Percentiles rank a stretch among this genome's conserved stretches.
phyloP scores from a whole-genome alignment of 23 tunicate genomes.

The Aplidium turbinatum region DNA sequence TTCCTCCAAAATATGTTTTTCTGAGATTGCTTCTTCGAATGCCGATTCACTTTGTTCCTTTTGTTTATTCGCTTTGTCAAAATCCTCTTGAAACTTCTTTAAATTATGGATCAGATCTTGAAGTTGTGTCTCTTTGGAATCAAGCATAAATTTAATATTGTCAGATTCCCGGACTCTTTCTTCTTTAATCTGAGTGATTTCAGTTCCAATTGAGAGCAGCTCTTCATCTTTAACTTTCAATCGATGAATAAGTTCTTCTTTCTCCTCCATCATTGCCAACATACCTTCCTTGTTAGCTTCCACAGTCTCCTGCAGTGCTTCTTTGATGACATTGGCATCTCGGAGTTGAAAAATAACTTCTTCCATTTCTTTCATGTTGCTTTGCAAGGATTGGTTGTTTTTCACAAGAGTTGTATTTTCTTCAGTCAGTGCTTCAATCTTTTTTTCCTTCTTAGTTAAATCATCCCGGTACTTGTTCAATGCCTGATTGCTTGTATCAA shows the following conservation, averaged over 20 bases:
- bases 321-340: no score
- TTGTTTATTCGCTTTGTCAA: background rate
- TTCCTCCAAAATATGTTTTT: no score
- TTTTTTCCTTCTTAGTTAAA: background rate
- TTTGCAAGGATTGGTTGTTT: no score
- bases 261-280: background rate
- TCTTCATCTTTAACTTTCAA: background rate
- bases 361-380: no score
- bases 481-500: background rate
- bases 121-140: background rate
- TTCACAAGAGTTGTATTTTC: no score
- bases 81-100: background rate
- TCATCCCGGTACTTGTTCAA: slow-evolving; percentile 2
- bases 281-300: background rate
- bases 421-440: background rate
- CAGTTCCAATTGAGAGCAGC: background rate
- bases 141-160: background rate
- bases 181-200: slow-evolving; percentile 6
- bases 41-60: background rate
- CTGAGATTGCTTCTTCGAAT: background rate
- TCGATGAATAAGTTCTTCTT: background rate
- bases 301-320: background rate
- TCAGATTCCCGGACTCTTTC: background rate
- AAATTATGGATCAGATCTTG: background rate
- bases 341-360: no score